Evolutionary conservation across 2,888 invertebrate genomes (phyloP), one percentile per base, ranked within the genome.

Genomic region (Chirona hameri): DNA sequence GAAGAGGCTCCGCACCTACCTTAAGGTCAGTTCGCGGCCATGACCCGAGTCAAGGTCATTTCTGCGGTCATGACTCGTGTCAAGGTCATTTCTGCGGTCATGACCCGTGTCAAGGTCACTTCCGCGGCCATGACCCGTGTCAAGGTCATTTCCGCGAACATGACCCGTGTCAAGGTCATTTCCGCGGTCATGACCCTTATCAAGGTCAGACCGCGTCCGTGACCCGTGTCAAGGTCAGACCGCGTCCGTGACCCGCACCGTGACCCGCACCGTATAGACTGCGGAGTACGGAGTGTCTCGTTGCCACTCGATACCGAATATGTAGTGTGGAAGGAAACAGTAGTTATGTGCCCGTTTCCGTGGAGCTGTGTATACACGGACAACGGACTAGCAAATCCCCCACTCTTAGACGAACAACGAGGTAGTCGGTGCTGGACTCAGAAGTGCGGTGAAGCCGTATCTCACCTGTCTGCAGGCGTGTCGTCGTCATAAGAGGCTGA

Each of bases 1-100:
- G 86, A 98, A 98, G 89, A 91, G 98, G 85, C 97, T 98, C 88
- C 91, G 98, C 85, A 98, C 98, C 83, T 98, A 98, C 89, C 90
- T 98, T 87, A 98, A 98, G 83, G 84, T 24, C 21, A 76, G 39
- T 9, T 7, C 27, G n/a, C n/a, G n/a, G n/a, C 10, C 65, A 65
- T 65, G 21, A 9, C 60, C 7, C 24, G 29, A 14, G 27, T 27
- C 69, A 2, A 14, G 29, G 69, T 4, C 0, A n/a, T 4, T 14
- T 12, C 24, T n/a, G 24, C 7, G 24, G 60, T 7, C 60, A 24
- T 21, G 7, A 24, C 60, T 9, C 3, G 24, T 0, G 24, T 60
- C 87, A 98, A 98, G 83, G 84, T 24, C 21, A 76, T 21, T 1
- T 7, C 27, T n/a, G n/a, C n/a, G n/a, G n/a, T 10, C 65, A 65